phyloP scores from a whole-genome alignment of 2,888 invertebrate species.

The Graphium colonna region DNA sequence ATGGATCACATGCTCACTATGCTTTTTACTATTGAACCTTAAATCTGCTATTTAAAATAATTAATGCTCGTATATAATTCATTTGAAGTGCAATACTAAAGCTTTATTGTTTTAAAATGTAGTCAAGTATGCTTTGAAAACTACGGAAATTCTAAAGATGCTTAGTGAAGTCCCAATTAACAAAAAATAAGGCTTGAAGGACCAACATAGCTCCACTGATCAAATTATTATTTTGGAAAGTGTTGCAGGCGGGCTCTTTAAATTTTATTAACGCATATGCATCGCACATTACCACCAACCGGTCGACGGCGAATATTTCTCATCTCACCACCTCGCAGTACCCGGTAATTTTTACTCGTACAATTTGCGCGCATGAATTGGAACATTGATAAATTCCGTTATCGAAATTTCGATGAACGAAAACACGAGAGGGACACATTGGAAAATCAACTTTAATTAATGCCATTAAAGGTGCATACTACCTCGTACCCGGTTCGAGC shows the following conservation, averaged over 20 bases:
- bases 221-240: not conserved
- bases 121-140: too few species aligned
- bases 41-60: too few species aligned
- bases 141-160: too few species aligned
- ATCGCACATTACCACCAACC: slow-evolving; percentile 3
- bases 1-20: too few species aligned
- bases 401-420: slow-evolving; percentile 8
- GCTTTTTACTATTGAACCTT: too few species aligned
- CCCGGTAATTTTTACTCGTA: not conserved
- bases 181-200: too few species aligned
- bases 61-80: too few species aligned
- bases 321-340: slow-evolving; percentile 8
- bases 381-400: slow-evolving; percentile 23
- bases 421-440: not conserved
- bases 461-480: not conserved
- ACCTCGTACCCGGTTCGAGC: not conserved
- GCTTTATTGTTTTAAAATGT: too few species aligned
- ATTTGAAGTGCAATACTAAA: too few species aligned
- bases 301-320: slow-evolving; percentile 8
- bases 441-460: not conserved
- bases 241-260: not conserved
- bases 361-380: slow-evolving; percentile 12
- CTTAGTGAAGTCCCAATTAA: too few species aligned
- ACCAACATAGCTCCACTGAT: too few species aligned
- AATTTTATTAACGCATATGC: not conserved